Conservation (phyloP, 2,797 vertebrate genomes). For the Myripristis murdjan region DNA sequence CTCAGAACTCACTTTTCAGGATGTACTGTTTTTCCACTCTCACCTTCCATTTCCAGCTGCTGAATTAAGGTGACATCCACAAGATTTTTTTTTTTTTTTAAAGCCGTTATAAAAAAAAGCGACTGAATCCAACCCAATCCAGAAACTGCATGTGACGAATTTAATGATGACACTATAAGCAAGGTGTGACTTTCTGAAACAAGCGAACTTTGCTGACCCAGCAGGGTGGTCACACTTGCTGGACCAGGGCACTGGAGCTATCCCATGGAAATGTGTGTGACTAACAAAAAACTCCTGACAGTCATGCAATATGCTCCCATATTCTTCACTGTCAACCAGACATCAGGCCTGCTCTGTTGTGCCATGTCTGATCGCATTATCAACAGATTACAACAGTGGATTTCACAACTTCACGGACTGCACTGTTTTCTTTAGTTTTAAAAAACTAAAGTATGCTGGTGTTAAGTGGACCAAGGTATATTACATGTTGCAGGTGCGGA, state of each 20-base stretch:
- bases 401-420: background rate
- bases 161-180: background rate
- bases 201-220: background rate
- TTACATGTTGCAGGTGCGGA: background rate
- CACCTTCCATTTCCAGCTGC: too few species aligned
- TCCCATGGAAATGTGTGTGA: conserved; percentile 62
- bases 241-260: background rate
- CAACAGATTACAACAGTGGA: conserved; percentile 53
- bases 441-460: conserved; percentile 14
- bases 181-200: background rate
- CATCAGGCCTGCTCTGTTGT: background rate
- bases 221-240: background rate
- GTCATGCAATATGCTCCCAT: conserved; percentile 63
- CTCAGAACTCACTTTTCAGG: too few species aligned
- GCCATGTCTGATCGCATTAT: conserved; percentile 67
- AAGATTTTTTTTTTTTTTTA: too few species aligned
- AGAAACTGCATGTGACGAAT: too few species aligned
- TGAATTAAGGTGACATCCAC: too few species aligned
- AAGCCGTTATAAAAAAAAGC: too few species aligned
- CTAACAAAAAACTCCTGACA: conserved; percentile 83
- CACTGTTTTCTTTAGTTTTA: conserved; percentile 6
- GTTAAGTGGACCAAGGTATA: background rate
- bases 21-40: too few species aligned
- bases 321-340: background rate
- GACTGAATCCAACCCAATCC: too few species aligned